These are phyloP conservation scores for Mystacides longicornis DNA, from an alignment of 2,888 invertebrate genomes.

Conservation along the genomic window DNA sequence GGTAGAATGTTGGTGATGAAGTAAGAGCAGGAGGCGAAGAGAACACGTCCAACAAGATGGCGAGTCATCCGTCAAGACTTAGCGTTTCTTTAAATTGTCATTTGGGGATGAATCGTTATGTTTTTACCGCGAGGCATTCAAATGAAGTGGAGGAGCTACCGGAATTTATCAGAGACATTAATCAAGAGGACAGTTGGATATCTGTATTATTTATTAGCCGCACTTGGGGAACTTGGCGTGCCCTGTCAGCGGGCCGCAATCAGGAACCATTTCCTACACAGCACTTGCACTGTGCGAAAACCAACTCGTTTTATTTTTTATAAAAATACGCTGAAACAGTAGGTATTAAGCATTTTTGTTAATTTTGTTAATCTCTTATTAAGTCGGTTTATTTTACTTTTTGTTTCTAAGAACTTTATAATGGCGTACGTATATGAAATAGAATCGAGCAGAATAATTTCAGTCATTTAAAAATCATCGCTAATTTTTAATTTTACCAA, in stretches of 20 bases:
- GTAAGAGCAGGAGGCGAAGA: background rate
- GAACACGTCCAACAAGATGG: slow-evolving; percentile 1
- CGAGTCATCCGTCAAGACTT: slow-evolving; percentile 3
- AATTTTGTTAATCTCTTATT: too few species aligned
- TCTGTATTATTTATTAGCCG: slow-evolving; percentile 23
- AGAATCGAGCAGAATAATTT: too few species aligned
- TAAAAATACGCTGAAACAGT: too few species aligned
- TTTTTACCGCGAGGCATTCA: slow-evolving; percentile 19
- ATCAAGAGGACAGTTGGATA: slow-evolving; percentile 23
- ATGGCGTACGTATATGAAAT: too few species aligned
- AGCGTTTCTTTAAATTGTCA: slow-evolving; percentile 14
- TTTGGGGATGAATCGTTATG: slow-evolving; percentile 16
- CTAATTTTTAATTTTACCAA: too few species aligned
- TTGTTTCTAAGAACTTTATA: too few species aligned
- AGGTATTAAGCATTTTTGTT: too few species aligned
- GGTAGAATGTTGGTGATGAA: background rate
- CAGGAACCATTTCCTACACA: too few species aligned
- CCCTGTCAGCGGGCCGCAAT: background rate
- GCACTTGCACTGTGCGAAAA: too few species aligned
- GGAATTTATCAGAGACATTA: slow-evolving; percentile 25
- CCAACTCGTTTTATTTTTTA: too few species aligned
- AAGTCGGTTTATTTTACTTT: too few species aligned
- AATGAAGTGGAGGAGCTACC: slow-evolving; percentile 21
- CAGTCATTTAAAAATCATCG: too few species aligned
- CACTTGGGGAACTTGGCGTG: background rate